Percentiles rank a stretch among this genome's conserved stretches.
Conservation (phyloP, 92 coral and sea anemone genomes). For the Plumapathes pennacea region DNA sequence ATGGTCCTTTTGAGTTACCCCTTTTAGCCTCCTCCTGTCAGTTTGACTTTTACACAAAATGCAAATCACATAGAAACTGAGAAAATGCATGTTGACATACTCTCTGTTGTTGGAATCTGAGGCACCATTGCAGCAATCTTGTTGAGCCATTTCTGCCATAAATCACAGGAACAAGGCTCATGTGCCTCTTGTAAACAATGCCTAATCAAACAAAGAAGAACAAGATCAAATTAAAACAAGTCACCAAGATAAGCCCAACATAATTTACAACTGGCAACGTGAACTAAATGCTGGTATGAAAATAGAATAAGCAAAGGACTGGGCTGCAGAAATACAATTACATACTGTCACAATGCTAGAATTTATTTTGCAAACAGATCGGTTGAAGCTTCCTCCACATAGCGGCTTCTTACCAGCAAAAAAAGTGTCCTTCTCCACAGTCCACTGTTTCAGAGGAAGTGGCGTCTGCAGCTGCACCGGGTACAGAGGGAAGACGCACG, state of each 20-base stretch:
- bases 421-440: slow-evolving; percentile 91
- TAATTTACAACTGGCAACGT: neutral
- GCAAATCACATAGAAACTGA: too few species aligned
- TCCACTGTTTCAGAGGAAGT: slow-evolving; percentile 81
- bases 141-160: slow-evolving; percentile 84
- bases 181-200: slow-evolving; percentile 88
- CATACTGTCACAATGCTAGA: neutral
- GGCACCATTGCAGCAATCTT: slow-evolving; percentile 92
- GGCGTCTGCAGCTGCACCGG: slow-evolving; percentile 50
- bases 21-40: too few species aligned
- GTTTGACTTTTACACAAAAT: too few species aligned
- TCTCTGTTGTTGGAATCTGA: slow-evolving; percentile 73
- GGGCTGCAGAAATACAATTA: neutral
- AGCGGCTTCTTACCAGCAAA: slow-evolving; percentile 77
- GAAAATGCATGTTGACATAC: too few species aligned
- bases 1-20: too few species aligned
- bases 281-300: neutral
- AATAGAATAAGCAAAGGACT: neutral
- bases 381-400: neutral
- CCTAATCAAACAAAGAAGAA: slow-evolving; percentile 38
- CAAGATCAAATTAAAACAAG: neutral
- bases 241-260: neutral
- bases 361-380: neutral
- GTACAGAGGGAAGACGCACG: slow-evolving; percentile 75
- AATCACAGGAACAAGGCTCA: slow-evolving; percentile 89